A percentile compares a stretch with the other conserved stretches of the same genome.
Evolutionary conservation across 2,888 invertebrate species (phyloP).

Genomic region (Clitarchus hookeri): DNA sequence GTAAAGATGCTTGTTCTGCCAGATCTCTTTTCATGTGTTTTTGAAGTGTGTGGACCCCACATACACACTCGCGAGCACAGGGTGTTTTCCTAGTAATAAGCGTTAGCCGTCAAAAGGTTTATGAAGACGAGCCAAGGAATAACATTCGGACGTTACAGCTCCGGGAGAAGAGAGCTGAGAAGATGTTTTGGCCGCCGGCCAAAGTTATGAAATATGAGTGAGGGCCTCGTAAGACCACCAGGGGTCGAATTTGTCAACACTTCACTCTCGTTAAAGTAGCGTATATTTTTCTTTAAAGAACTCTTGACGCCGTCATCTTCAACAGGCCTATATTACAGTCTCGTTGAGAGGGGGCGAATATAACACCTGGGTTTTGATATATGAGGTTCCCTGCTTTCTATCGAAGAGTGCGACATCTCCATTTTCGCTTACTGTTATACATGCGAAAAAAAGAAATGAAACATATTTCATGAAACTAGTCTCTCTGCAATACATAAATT

Average conservation of each 20-base stretch:
- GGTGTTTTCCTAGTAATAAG: neutral
- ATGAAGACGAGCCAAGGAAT: neutral
- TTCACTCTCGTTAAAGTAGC: neutral
- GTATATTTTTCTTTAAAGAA: neutral
- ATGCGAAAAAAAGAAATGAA: no score
- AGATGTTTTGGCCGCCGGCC: neutral
- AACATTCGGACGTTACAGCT: neutral
- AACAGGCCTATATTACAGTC: neutral
- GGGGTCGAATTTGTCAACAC: neutral
- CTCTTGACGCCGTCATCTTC: neutral
- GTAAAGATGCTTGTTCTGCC: neutral
- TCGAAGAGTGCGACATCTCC: neutral
- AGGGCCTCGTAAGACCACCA: slow-evolving; percentile 7
- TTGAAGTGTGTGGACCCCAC: neutral
- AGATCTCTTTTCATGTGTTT: neutral
- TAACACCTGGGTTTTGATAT: neutral
- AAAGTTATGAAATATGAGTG: neutral
- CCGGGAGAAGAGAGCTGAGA: neutral
- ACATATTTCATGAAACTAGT: no score
- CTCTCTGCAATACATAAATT: no score
- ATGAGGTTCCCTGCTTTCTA: neutral
- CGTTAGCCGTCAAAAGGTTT: neutral
- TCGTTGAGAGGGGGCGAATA: neutral
- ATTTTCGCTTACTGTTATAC: no score
- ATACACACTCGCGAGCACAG: neutral